Conservation (phyloP, 2,888 invertebrate species). For the Cataglyphis albicans region DNA sequence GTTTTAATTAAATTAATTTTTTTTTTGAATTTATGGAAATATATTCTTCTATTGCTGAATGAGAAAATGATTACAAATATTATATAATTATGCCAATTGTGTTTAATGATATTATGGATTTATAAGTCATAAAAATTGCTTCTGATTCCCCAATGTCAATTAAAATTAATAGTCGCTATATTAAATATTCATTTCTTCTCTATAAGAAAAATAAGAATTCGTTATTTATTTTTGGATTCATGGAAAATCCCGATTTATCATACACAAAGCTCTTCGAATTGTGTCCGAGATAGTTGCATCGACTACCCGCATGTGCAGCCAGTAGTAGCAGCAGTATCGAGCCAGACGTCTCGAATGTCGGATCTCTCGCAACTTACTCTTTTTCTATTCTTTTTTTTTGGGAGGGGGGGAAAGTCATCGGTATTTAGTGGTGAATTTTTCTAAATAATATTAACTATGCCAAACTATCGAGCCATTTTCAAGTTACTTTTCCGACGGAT, state of each 20-base stretch:
- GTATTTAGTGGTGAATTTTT: constrained; percentile 11
- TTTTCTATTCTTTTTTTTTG: not conserved
- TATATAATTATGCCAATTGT: not conserved
- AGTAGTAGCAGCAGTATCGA: constrained; percentile 62
- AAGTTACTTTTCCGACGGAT: constrained; percentile 2
- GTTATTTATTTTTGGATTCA: not conserved
- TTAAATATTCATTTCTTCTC: not conserved
- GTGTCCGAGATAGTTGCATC: constrained; percentile 60
- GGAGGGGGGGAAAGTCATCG: not conserved
- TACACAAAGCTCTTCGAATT: not conserved
- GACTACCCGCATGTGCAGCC: constrained; percentile 68
- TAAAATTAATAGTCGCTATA: not conserved
- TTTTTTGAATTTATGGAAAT: not conserved
- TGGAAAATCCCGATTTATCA: constrained; percentile 26
- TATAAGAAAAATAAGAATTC: not conserved
- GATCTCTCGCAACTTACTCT: constrained; percentile 32
- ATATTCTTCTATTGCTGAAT: not conserved
- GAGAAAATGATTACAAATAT: not conserved
- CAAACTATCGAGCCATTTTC: not conserved
- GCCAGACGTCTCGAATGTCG: constrained; percentile 68
- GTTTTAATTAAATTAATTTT: constrained; percentile 9
- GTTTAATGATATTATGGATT: not conserved
- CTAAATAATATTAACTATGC: constrained; percentile 1
- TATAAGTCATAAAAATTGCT: not conserved
- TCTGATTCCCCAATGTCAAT: not conserved